Evolutionary conservation across 2,888 invertebrate genomes (phyloP), one percentile per base, ranked within the genome.

Genomic region (Cantharis rustica): DNA sequence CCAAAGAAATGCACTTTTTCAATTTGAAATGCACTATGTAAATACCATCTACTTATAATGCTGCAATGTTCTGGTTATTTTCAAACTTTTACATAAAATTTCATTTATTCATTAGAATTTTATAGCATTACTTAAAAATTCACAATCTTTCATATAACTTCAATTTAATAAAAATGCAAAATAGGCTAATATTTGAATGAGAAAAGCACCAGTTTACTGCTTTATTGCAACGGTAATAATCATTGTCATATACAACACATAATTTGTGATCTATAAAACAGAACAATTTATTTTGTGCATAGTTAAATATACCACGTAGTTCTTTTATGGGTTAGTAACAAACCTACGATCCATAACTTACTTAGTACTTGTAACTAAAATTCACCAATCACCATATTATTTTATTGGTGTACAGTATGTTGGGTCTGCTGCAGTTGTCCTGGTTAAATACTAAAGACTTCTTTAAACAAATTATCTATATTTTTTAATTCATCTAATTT

Each of bases 1-100:
- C 76, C 78, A 81, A 81, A 82, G 80, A 78, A 80, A 78, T 80
- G 79, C 79, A 76, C 75, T 80, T 81, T 81, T 80, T 71, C 71
- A 71, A 73, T 74, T 77, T 77, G 68, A 72, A 74, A 74, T 77
- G 74, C 72, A 68, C 73, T 74, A 77, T 77, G 73, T 77, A 77
- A 74, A 77, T 76, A 75, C 69, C 16, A 10, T 16, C 75, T 71
- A 69, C 75, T 72, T 75, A 69, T 75, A 72, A 72, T 69, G 72
- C 75, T 75, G 47, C 72, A 72, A 68, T 61, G 63, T 69, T 75
- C 62, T 75, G 72, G 16, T 69, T 64, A 68, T 72, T 68, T 72
- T 75, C 68, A 72, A 75, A 75, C 71, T 71, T 68, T 66, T n/a
- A 13, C 31, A 31, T 31, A 13, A 13, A 13, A 31, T 13, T 31